Base-by-base conservation (phyloP, 2,113 vertebrate species). In the Heterocephalus glaber region DNA sequence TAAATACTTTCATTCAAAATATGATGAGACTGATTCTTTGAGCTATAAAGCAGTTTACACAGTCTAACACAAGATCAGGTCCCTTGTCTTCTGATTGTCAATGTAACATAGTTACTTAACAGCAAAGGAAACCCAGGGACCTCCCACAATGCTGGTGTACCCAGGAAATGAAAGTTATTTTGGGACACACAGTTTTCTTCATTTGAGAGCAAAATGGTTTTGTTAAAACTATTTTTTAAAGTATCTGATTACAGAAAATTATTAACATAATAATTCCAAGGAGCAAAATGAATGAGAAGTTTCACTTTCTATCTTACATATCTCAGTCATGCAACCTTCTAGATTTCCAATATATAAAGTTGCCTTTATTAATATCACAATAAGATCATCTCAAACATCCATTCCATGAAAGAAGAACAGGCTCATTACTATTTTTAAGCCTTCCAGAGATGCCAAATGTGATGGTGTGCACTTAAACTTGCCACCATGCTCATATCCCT, bases 1-100 rank as follows among this genome's bases (percentile, higher is more conserved):
- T 88, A 92, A 94, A 92, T 92, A 47, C 6, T 87, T 90, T 76
- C 3, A 61, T 94, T 88, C 86, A 65, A 87, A 84, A 76, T 90
- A 84, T 3, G 0, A 24, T 63, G 19, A 93, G 83, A 85, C 12
- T 41, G 70, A 54, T 28, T 87, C 24, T 7, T 84, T 86, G 35
- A 76, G 35, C 44, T 82, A 92, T 52, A 80, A 92, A 80, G 8
- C 7, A 77, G 77, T 68, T 89, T 89, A 54, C 3, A 84, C 9
- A 90, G 38, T 1, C 26, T 12, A 81, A 30, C 44, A 63, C 35
- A 82, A 93, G 5, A 77, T 26, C 38, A 28, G 30, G 8, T 47
- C 47, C 26, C 5, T 20, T 20, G 6, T 90, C n/a, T 95, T 14
- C 7, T 41, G 47, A 8, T 44, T 76, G 85, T 35, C 54, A 61